phyloP scores from a whole-genome alignment of 2,797 vertebrate species.

The Eulemur mongoz region DNA sequence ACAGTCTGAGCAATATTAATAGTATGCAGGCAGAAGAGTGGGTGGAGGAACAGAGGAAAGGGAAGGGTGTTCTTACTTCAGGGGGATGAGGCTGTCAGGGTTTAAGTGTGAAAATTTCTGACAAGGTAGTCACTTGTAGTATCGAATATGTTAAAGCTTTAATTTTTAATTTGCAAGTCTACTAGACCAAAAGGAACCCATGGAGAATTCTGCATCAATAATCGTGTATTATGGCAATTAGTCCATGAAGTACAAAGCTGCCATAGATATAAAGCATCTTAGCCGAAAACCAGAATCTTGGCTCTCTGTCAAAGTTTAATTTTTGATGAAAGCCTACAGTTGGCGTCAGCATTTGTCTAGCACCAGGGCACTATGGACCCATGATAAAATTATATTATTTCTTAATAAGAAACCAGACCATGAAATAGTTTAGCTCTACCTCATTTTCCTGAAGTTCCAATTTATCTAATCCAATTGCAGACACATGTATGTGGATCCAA shows the following conservation, averaged over 20 bases:
- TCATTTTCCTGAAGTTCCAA: constrained; percentile 51
- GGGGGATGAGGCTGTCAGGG: neutral
- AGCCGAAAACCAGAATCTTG: constrained; percentile 41
- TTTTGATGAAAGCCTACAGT: constrained; percentile 61
- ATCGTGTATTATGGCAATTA: constrained; percentile 47
- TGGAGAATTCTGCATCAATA: constrained; percentile 14
- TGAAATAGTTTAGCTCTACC: constrained; percentile 44
- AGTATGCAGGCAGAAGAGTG: neutral
- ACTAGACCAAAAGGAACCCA: constrained; percentile 44
- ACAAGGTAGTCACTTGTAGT: constrained; percentile 27
- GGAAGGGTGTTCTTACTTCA: neutral
- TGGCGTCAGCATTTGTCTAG: constrained; percentile 37
- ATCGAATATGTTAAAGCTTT: constrained; percentile 36
- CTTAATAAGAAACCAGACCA: constrained; percentile 57
- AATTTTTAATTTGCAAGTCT: constrained; percentile 15
- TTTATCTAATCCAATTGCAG: constrained; percentile 66
- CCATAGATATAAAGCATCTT: constrained; percentile 25
- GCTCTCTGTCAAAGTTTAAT: constrained; percentile 53
- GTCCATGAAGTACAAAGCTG: neutral
- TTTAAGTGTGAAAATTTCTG: constrained; percentile 43
- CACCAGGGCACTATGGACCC: neutral
- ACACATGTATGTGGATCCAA: constrained; percentile 25
- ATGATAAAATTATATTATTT: constrained; percentile 63
- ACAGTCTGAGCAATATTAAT: constrained; percentile 40
- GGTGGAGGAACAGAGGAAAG: neutral